phyloP scores from a whole-genome alignment of 2,797 vertebrate species.

The Anguilla anguilla region DNA sequence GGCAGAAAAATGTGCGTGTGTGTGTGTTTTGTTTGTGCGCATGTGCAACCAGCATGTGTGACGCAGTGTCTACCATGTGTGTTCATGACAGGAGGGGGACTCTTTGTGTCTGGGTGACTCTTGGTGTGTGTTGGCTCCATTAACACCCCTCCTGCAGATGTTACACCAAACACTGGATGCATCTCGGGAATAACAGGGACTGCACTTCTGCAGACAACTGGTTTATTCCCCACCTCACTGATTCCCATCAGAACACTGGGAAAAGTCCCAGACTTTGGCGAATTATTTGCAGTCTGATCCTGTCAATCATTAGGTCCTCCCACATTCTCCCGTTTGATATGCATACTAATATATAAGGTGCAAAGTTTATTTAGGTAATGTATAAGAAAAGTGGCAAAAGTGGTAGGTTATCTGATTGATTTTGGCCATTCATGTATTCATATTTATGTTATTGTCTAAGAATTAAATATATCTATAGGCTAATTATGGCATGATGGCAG shows the following conservation, averaged over 20 bases:
- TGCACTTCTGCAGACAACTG: neutral
- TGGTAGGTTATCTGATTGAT: neutral
- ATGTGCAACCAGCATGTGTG: neutral
- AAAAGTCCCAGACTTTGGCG: neutral
- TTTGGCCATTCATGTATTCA: neutral
- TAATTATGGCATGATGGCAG: neutral
- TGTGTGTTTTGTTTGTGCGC: neutral
- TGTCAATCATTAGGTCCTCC: neutral
- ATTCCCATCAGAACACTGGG: neutral
- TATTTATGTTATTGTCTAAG: neutral
- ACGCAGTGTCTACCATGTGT: neutral
- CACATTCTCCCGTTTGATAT: neutral
- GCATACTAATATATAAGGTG: neutral
- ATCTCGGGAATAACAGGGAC: neutral
- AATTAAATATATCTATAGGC: neutral
- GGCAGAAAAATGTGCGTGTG: neutral
- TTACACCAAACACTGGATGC: slow-evolving; percentile 1
- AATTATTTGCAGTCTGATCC: neutral
- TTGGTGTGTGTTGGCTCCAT: neutral
- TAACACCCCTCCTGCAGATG: neutral
- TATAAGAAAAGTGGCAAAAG: neutral
- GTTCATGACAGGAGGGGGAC: neutral
- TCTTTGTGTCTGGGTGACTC: neutral
- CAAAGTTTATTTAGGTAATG: neutral
- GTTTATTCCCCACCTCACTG: neutral